Percentiles rank a stretch among this genome's conserved stretches.
phyloP scores from a whole-genome alignment of 2,888 invertebrate species.

The Xestia ashworthii region DNA sequence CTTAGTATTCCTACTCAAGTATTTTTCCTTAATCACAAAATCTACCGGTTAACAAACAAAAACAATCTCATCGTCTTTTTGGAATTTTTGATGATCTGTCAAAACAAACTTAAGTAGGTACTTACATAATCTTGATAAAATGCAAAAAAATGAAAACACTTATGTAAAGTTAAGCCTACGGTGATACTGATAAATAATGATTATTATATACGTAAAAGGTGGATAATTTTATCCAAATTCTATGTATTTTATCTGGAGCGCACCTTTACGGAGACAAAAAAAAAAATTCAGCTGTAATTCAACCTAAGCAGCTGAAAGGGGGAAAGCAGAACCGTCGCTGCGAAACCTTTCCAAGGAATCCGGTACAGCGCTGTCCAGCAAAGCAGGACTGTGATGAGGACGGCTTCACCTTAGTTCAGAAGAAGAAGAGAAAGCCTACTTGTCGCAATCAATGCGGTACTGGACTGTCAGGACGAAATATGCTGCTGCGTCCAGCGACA shows the following conservation, averaged over 20 bases:
- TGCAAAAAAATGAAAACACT: not conserved
- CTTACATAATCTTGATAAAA: not conserved
- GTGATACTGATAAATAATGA: not conserved
- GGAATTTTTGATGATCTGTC: conserved; percentile 6
- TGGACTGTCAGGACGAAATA: too few species aligned
- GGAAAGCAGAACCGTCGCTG: too few species aligned
- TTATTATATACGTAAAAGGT: not conserved
- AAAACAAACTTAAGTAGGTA: not conserved
- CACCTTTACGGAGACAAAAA: not conserved
- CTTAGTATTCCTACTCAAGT: not conserved
- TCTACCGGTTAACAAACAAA: conserved; percentile 11
- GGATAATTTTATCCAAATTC: not conserved
- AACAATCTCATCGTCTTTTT: conserved; percentile 15
- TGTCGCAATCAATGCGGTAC: too few species aligned
- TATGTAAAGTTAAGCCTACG: not conserved
- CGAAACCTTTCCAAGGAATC: too few species aligned
- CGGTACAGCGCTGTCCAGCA: too few species aligned
- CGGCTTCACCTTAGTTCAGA: too few species aligned
- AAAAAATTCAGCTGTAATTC: too few species aligned
- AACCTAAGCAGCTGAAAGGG: too few species aligned
- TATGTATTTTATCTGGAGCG: not conserved
- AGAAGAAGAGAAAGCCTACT: too few species aligned
- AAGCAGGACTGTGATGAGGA: too few species aligned
- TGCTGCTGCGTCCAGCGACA: too few species aligned
- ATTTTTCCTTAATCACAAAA: conserved; percentile 5